A percentile compares a stretch with the other conserved stretches of the same genome.
phyloP scores from a whole-genome alignment of 2,888 invertebrate species.

The Leuctra nigra region DNA sequence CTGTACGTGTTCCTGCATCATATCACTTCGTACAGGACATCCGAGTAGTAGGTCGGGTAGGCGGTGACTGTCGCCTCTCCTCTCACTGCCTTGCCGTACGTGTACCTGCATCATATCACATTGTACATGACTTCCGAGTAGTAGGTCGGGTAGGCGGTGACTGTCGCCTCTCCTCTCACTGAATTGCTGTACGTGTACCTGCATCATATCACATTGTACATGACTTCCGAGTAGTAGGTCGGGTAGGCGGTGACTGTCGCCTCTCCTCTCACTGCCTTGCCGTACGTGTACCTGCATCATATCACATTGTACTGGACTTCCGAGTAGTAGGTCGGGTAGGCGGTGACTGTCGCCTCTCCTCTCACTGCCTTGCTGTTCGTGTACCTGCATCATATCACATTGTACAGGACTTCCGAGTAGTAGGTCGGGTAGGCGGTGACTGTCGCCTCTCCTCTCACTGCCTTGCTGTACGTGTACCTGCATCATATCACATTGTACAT shows the following conservation, averaged over 20 bases:
- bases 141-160: slow-evolving; percentile 77
- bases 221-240: slow-evolving; percentile 67
- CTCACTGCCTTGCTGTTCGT: slow-evolving; percentile 80
- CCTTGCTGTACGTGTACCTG: slow-evolving; percentile 79
- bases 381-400: slow-evolving; percentile 51
- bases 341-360: slow-evolving; percentile 78
- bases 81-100: slow-evolving; percentile 77
- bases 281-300: slow-evolving; percentile 66
- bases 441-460: slow-evolving; percentile 79
- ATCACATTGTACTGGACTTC: slow-evolving; percentile 57
- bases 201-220: slow-evolving; percentile 45
- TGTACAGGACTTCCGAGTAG: slow-evolving; percentile 66
- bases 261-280: slow-evolving; percentile 79
- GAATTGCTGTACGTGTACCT: slow-evolving; percentile 83
- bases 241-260: slow-evolving; percentile 79
- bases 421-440: slow-evolving; percentile 78
- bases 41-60: slow-evolving; percentile 74
- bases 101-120: slow-evolving; percentile 55
- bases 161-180: slow-evolving; percentile 76
- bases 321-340: slow-evolving; percentile 76
- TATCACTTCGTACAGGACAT: slow-evolving; percentile 56
- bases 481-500: slow-evolving; percentile 47
- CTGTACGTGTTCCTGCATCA: slow-evolving; percentile 71
- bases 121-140: slow-evolving; percentile 66
- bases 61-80: slow-evolving; percentile 81